Evolutionary conservation across 2,888 invertebrate species (phyloP).

Genomic region (Glyphotaelius pellucidus): DNA sequence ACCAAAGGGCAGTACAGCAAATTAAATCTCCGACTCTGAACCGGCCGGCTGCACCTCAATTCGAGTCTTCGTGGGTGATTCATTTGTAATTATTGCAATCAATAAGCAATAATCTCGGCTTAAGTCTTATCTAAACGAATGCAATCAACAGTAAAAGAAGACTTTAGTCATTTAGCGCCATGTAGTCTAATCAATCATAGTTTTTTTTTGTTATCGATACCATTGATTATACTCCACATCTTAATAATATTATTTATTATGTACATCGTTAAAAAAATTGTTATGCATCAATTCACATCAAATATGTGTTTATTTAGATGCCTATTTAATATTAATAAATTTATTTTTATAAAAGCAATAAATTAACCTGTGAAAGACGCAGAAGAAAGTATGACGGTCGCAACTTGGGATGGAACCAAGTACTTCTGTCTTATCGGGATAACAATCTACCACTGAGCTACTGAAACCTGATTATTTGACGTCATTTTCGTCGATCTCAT

Average conservation of each 20-base stretch:
- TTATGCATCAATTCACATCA: too few relatives aligned
- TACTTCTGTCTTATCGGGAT: too few relatives aligned
- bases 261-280: neutral
- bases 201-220: neutral
- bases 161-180: neutral
- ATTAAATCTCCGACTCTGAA: neutral
- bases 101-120: neutral
- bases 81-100: neutral
- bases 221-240: neutral
- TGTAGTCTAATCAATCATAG: neutral
- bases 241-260: neutral
- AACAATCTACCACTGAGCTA: too few relatives aligned
- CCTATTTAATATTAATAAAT: too few relatives aligned
- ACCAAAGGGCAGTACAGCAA: neutral
- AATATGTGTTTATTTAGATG: too few relatives aligned
- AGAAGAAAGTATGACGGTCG: too few relatives aligned
- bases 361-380: too few relatives aligned
- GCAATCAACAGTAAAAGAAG: neutral
- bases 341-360: too few relatives aligned
- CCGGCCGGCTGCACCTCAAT: neutral
- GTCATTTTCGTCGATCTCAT: too few relatives aligned
- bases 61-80: neutral
- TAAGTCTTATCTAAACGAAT: neutral
- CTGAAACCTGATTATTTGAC: too few relatives aligned
- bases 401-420: too few relatives aligned